Percentiles rank a stretch among this genome's conserved stretches.
Evolutionary conservation across 2,797 vertebrate species (phyloP).

Genomic region (Cyprinella venusta): DNA sequence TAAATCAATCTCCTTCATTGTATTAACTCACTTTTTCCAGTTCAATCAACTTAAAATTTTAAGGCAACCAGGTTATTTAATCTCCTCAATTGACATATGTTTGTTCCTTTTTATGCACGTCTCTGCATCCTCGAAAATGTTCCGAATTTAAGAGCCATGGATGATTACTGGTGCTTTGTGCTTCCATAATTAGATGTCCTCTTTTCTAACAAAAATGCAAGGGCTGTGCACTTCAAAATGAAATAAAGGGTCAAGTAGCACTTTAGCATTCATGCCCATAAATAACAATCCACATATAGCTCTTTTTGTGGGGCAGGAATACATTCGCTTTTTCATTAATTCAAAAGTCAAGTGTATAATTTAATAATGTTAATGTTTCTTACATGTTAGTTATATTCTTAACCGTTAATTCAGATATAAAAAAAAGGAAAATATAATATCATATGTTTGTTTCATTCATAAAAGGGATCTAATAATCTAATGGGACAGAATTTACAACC

Average conservation of each 20-base stretch:
- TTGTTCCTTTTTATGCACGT: not conserved
- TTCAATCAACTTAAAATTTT: too few relatives aligned
- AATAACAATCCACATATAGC: not conserved
- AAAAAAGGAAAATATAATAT: not conserved
- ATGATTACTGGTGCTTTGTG: not conserved
- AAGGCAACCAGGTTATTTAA: too few relatives aligned
- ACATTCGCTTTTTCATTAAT: not conserved
- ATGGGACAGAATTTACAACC: not conserved
- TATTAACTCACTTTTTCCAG: too few relatives aligned
- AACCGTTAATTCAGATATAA: not conserved
- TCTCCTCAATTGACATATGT: too few relatives aligned
- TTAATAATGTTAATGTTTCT: not conserved
- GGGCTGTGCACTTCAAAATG: not conserved
- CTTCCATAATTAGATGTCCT: not conserved
- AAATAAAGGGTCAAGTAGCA: not conserved
- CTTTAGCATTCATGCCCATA: not conserved
- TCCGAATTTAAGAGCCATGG: not conserved
- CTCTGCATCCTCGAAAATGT: not conserved
- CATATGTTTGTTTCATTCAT: slow-evolving; percentile 5
- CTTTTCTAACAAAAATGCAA: not conserved
- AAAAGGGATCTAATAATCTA: not conserved
- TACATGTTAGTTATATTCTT: too few relatives aligned
- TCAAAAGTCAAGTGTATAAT: not conserved
- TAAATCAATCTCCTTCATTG: too few relatives aligned
- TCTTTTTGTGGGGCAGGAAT: not conserved